Conservation (phyloP, 2,113 vertebrate genomes). For the Anhinga rufa region DNA sequence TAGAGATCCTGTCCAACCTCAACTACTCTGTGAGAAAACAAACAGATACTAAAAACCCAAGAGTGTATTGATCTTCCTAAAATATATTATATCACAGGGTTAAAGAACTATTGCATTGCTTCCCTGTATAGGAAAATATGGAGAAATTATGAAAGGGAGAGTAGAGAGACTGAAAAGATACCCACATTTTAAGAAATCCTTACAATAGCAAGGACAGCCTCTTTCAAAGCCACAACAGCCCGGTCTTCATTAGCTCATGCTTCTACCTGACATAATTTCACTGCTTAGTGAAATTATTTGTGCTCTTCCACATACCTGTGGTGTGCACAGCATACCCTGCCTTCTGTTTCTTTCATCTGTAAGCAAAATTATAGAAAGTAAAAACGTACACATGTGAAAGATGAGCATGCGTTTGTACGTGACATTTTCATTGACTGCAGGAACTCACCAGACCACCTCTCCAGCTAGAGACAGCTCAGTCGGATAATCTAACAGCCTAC, state of each 20-base stretch:
- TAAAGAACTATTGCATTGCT: background rate
- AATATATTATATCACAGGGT: background rate
- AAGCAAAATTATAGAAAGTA: background rate
- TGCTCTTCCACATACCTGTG: background rate
- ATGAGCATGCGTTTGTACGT: background rate
- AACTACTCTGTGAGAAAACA: background rate
- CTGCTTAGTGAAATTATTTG: background rate
- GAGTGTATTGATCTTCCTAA: background rate
- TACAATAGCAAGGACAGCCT: background rate
- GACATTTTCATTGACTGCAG: background rate
- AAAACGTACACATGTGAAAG: background rate
- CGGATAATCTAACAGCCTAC: too few relatives aligned
- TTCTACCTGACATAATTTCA: background rate
- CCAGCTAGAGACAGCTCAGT: background rate
- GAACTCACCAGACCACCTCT: background rate
- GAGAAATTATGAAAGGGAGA: background rate
- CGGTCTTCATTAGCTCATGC: background rate
- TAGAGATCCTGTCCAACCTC: background rate
- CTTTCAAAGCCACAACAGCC: background rate
- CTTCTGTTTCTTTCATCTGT: background rate
- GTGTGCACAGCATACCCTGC: background rate
- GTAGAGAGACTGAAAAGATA: background rate
- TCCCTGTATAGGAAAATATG: background rate
- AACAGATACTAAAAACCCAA: background rate
- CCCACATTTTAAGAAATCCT: background rate